Evolutionary conservation across 2,113 vertebrate genomes (phyloP).

Genomic region (Salvelinus fontinalis): DNA sequence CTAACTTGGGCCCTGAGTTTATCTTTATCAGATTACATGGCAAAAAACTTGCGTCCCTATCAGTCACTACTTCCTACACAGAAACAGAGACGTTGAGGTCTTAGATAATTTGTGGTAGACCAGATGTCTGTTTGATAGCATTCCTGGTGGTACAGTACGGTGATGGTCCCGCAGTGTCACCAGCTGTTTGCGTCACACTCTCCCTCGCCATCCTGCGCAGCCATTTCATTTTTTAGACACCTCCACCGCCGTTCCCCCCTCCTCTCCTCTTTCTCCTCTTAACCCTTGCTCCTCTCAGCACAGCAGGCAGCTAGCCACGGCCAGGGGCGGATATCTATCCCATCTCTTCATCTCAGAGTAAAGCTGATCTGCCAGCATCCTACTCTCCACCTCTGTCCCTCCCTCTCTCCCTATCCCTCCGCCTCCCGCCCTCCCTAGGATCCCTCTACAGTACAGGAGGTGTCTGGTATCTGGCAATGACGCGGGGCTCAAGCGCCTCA

Average conservation of each 20-base stretch:
- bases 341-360: neutral
- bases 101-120: too few relatives aligned
- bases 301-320: neutral
- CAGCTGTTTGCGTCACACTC: conserved; percentile 26
- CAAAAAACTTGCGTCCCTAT: too few relatives aligned
- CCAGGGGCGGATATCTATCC: neutral
- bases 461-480: too few relatives aligned
- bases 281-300: conserved; percentile 21
- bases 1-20: too few relatives aligned
- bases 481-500: too few relatives aligned
- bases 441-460: too few relatives aligned
- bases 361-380: neutral
- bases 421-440: neutral
- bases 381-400: conserved; percentile 18
- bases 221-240: conserved; percentile 16
- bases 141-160: too few relatives aligned
- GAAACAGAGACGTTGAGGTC: too few relatives aligned
- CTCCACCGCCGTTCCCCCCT: conserved; percentile 43
- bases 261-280: neutral
- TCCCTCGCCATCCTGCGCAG: too few relatives aligned
- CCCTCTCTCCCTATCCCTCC: neutral
- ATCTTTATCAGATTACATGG: too few relatives aligned
- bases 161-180: conserved; percentile 10
- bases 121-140: too few relatives aligned
- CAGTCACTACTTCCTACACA: too few relatives aligned